Evolutionary conservation across 2,888 invertebrate species (phyloP).

Genomic region (Synanthedon myopaeformis): DNA sequence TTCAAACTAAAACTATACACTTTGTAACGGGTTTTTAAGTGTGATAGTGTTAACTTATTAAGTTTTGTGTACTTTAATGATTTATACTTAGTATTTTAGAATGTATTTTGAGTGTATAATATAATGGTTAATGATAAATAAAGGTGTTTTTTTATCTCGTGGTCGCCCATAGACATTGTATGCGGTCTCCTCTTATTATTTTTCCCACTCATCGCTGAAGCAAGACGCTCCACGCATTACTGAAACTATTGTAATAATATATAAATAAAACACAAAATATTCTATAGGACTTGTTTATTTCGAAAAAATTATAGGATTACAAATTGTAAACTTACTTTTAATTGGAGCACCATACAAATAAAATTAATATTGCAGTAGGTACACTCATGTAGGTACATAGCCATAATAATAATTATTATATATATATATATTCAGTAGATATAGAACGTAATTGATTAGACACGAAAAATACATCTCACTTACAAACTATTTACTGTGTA

Average conservation of each 20-base stretch:
- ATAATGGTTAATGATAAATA: conserved; percentile 6
- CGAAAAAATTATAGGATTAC: conserved; percentile 57
- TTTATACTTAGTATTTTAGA: no score
- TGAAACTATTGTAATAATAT: no score
- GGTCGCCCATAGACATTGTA: no score
- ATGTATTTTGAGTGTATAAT: neutral
- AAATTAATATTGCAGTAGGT: conserved; percentile 41
- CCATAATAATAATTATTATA: neutral
- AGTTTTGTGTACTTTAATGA: no score
- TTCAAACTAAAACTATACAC: no score
- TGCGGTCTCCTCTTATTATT: no score
- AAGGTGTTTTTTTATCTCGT: neutral
- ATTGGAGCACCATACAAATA: conserved; percentile 64
- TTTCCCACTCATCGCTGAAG: no score
- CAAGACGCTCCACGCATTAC: no score
- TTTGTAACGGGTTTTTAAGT: no score
- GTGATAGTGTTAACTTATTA: no score
- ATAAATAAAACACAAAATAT: neutral
- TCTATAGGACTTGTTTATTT: conserved; percentile 54
- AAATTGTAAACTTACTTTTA: conserved; percentile 53
- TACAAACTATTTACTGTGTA: conserved; percentile 27
- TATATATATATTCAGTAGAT: neutral
- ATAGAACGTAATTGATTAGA: neutral
- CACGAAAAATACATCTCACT: conserved; percentile 35
- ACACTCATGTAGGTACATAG: neutral